A percentile compares a stretch with the other conserved stretches of the same genome.
These are phyloP conservation scores for Diadromus collaris DNA, from an alignment of 2,888 invertebrate species.

Conservation along the genomic window DNA sequence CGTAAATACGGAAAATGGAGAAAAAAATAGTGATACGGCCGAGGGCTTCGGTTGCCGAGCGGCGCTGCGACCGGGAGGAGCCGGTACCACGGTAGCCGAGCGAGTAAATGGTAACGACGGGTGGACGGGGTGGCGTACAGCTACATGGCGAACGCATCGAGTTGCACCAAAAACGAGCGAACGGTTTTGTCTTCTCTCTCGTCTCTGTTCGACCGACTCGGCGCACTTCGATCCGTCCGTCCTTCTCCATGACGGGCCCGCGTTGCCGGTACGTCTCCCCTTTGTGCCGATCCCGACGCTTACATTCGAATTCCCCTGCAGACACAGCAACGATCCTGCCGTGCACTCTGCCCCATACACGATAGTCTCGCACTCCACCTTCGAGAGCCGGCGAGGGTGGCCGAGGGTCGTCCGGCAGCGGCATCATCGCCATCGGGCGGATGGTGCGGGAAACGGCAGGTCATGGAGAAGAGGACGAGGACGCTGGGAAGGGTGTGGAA, in stretches of 20 bases:
- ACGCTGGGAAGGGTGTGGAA: constrained; percentile 41
- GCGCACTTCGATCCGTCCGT: not conserved
- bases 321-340: constrained; percentile 7
- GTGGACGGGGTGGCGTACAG: too few relatives aligned
- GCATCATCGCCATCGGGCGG: constrained; percentile 36
- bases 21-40: constrained; percentile 28
- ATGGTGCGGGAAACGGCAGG: constrained; percentile 24
- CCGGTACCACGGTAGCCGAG: constrained; percentile 20
- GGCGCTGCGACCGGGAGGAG: not conserved
- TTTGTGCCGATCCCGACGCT: constrained; percentile 31
- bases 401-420: constrained; percentile 19
- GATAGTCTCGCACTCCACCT: constrained; percentile 13
- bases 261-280: constrained; percentile 25
- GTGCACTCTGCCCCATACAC: constrained; percentile 11
- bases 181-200: constrained; percentile 15
- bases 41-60: constrained; percentile 11
- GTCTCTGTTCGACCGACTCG: not conserved
- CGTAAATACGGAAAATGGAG: constrained; percentile 43
- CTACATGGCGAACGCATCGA: constrained; percentile 28
- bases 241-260: not conserved
- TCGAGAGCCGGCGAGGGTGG: constrained; percentile 19
- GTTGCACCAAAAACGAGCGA: constrained; percentile 32
- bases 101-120: constrained; percentile 27
- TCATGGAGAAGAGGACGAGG: constrained; percentile 15
- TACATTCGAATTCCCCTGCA: constrained; percentile 30